Evolutionary conservation across 2,113 vertebrate species (phyloP), one percentile per base, ranked within the genome.

Genomic region (Raja brachyura): DNA sequence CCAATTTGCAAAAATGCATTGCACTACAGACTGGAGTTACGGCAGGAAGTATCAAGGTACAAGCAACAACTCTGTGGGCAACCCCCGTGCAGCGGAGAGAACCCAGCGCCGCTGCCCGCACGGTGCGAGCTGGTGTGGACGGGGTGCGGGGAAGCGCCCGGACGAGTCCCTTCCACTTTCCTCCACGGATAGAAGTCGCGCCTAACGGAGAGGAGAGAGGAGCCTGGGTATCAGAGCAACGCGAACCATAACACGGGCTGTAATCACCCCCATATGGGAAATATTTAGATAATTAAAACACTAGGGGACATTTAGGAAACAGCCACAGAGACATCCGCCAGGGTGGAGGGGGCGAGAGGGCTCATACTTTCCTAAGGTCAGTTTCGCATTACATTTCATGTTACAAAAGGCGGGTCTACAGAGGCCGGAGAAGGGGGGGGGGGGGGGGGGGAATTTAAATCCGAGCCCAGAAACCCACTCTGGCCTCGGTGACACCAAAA

Each of bases 281-380:
- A 54, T 92, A 92, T 92, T 92, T 92, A 54, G 90, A 74, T 92
- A 73, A 92, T 73, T 92, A 54, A 92, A 92, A 73, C 90, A 92
- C 33, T 6, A 54, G 68, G 68, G 66, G 68, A 92, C 66, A 92
- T 73, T 54, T 92, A 48, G 39, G 33, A 92, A 92, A 92, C 48
- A 92, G 66, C 63, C 88, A 70, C 88, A 28, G 39, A 73, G 90
- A 73, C 90, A 92, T 92, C 90, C 68, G 90, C 90, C 90, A 73
- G 59, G 31, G 63, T 13, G 63, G 63, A 9, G 86, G 61, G 28
- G 18, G 86, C n/a, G 86, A 88, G 63, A 0, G 20, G 31, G 7
- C 13, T 92, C 22, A 22, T 73, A 92, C 68, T 92, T 90, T 92
- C 66, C 66, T 33, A 73, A 48, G 90, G 33, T 74, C 90, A 73